Evolutionary conservation across 2,888 invertebrate species (phyloP).

Genomic region (Drosophila paramelanica): DNA sequence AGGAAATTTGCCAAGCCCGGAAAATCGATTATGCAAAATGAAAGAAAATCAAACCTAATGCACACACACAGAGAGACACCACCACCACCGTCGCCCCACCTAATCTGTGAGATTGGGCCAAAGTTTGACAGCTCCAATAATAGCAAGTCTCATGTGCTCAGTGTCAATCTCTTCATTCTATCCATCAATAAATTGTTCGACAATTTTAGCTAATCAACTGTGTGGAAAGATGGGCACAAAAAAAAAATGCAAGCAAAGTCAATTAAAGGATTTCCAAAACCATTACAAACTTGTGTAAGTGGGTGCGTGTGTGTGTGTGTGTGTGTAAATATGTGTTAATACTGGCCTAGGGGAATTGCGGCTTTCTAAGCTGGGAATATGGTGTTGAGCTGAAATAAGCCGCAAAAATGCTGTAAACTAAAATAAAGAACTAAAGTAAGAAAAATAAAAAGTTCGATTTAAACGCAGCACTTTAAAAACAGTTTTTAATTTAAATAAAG

Average conservation of each 20-base stretch:
- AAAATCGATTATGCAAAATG: conserved; percentile 75
- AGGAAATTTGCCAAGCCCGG: conserved; percentile 31
- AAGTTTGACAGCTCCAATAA: conserved; percentile 32
- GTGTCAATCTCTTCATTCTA: conserved; percentile 17
- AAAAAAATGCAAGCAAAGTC: conserved; percentile 58
- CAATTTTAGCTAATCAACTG: conserved; percentile 40
- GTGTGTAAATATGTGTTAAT: conserved; percentile 16
- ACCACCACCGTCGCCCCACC: conserved; percentile 11
- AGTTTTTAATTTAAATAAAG: background rate
- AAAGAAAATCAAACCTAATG: conserved; percentile 49
- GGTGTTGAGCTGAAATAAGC: conserved; percentile 37
- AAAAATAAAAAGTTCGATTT: background rate
- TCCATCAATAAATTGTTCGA: conserved; percentile 11
- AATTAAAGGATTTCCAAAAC: conserved; percentile 77
- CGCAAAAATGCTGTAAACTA: conserved; percentile 46
- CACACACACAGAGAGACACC: conserved; percentile 12
- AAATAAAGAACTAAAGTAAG: conserved; percentile 13
- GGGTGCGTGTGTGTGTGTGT: conserved; percentile 4
- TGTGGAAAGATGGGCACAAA: background rate
- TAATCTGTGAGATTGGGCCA: conserved; percentile 24
- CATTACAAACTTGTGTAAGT: conserved; percentile 44
- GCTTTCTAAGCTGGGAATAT: conserved; percentile 11
- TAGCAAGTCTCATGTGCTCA: conserved; percentile 44
- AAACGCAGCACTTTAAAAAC: conserved; percentile 1
- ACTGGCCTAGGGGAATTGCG: conserved; percentile 24